Base-by-base conservation (phyloP, 2,113 vertebrate species). In the Cyprinodon tularosa region DNA sequence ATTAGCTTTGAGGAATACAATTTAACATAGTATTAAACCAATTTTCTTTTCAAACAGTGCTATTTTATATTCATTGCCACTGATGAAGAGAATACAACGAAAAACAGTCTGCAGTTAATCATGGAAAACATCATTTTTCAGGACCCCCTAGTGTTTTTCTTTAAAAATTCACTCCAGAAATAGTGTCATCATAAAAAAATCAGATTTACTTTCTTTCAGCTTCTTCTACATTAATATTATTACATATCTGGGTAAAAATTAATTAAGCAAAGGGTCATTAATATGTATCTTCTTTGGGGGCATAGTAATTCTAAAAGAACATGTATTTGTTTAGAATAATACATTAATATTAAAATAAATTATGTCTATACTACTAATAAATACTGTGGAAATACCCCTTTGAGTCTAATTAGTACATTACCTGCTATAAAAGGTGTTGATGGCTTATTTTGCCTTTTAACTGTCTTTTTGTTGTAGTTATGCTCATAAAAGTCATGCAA, bases 131-230 rank as follows among this genome's bases (percentile, higher is more conserved):
- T 66, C 39, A 15, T 62, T 50, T 66, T 40, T 40, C 71, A 59
- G 50, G 71, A 61, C 72, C 11, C 62, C 36, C 42, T 15, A 12
- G n/a, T 48, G 37, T 29, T 39, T 70, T 50, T 20, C 15, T 67
- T 45, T 29, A 22, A 40, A 84, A 50, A 29, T 17, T 63, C 72
- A 76, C 12, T 15, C n/a, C 65, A 53, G 44, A 76, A 13, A 77
- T 66, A 20, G 61, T 81, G 87, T 75, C 64, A 39, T 61, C 59
- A 69, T 82, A 78, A 74, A 66, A 81, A 76, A 63, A 40, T 68
- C 76, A 77, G 50, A 75, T 61, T 74, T 71, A 82, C 78, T 86
- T 60, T 38, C 59, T 71, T 37, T 75, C 36, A 74, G 57, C 50
- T 57, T 14, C 62, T 70, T 76, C 50, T 42, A 59, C 64, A 75